These are phyloP conservation scores for Ctenomys sociabilis DNA, from an alignment of 2,113 vertebrate genomes.

Conservation along the genomic window DNA sequence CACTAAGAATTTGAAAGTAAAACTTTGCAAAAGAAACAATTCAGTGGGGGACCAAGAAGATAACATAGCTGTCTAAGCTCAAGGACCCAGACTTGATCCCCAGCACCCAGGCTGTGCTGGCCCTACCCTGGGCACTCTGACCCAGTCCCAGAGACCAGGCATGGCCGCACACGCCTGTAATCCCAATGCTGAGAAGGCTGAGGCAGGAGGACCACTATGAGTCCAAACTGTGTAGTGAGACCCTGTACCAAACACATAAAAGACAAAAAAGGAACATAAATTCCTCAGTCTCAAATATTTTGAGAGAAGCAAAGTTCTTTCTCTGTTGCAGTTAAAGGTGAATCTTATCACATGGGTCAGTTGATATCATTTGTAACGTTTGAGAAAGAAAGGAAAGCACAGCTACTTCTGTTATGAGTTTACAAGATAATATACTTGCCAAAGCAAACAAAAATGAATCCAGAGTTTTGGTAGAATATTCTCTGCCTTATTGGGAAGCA, in stretches of 20 bases:
- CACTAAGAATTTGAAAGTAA: neutral
- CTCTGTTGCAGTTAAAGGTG: neutral
- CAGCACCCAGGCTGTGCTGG: too few relatives aligned
- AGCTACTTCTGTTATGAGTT: neutral
- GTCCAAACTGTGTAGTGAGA: too few relatives aligned
- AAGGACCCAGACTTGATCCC: too few relatives aligned
- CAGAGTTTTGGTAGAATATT: neutral
- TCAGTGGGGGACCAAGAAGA: neutral
- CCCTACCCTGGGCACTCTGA: too few relatives aligned
- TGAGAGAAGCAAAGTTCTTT: neutral
- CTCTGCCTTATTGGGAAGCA: neutral
- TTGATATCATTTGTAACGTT: neutral
- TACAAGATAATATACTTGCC: neutral
- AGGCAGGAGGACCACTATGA: too few relatives aligned
- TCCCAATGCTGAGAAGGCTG: too few relatives aligned
- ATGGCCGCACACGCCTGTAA: too few relatives aligned
- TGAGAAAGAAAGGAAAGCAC: neutral
- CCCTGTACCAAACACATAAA: too few relatives aligned
- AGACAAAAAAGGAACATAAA: neutral
- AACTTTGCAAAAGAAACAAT: neutral
- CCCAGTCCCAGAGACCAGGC: too few relatives aligned
- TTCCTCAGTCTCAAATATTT: neutral
- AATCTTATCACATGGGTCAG: accelerated
- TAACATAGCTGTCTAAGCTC: too few relatives aligned
- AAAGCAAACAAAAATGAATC: neutral